Conservation (phyloP, 1,140 invertebrate genomes). For the Procambarus virginalis region DNA sequence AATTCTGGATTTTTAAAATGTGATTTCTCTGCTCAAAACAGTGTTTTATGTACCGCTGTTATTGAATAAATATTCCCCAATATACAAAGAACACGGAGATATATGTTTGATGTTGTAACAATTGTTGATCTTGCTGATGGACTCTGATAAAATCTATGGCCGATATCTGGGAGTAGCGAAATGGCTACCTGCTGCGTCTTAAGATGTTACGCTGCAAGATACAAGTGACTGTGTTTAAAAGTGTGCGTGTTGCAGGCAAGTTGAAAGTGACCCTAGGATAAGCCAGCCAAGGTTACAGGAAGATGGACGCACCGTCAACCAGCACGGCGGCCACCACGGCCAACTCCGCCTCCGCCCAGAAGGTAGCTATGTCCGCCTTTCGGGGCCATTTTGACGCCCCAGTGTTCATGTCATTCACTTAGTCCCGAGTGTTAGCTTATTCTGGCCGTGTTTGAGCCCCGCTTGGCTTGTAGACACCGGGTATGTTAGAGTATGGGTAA, state of each 20-base stretch:
- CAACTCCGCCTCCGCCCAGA: not conserved
- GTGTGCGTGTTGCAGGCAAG: not conserved
- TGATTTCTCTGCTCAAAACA: not conserved
- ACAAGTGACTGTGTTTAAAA: not conserved
- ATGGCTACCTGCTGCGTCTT: not conserved
- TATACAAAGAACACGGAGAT: not conserved
- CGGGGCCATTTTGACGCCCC: not conserved
- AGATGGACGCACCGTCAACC: not conserved
- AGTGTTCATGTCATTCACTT: no score
- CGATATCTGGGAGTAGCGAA: not conserved
- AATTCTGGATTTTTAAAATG: not conserved
- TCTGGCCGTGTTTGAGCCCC: no score
- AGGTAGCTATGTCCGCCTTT: not conserved
- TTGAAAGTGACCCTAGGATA: not conserved
- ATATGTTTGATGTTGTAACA: not conserved
- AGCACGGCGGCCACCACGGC: not conserved
- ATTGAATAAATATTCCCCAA: constrained; percentile 23
- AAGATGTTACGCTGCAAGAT: no score
- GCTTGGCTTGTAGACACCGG: no score
- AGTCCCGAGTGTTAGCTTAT: no score
- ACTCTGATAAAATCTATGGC: not conserved
- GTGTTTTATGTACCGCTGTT: constrained; percentile 12
- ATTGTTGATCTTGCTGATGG: not conserved
- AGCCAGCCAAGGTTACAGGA: not conserved
- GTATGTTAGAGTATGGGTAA: no score